Evolutionary conservation across 2,113 vertebrate genomes (phyloP).

Genomic region (Psephotus haematonotus): DNA sequence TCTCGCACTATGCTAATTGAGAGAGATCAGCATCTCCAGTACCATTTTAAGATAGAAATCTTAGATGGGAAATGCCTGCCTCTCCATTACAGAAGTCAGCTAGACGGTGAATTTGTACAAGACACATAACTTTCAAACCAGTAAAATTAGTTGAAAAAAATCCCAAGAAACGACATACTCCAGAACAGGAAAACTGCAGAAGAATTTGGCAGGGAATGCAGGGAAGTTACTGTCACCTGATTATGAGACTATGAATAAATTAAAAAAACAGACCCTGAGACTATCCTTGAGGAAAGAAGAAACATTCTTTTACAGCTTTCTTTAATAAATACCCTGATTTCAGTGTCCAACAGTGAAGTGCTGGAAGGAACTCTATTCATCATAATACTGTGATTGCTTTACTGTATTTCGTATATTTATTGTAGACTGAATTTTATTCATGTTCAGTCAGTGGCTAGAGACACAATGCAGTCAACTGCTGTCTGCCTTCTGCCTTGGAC

Average conservation of each 20-base stretch:
- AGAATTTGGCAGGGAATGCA: not conserved
- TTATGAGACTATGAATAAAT: not conserved
- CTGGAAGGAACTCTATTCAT: not conserved
- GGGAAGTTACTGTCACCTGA: not conserved
- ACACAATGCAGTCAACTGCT: not conserved
- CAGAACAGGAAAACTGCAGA: not conserved
- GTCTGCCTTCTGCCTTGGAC: not conserved
- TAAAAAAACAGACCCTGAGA: not conserved
- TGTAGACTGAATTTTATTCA: not conserved
- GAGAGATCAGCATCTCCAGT: not conserved
- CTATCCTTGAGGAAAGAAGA: not conserved
- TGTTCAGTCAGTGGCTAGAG: not conserved
- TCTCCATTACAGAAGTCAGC: not conserved
- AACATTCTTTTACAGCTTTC: not conserved
- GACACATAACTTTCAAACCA: not conserved
- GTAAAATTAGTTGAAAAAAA: not conserved
- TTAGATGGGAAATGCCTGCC: not conserved
- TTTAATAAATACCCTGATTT: not conserved
- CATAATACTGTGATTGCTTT: not conserved
- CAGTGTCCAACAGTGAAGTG: not conserved
- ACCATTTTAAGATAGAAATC: not conserved
- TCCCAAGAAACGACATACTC: not conserved
- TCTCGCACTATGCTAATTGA: not conserved
- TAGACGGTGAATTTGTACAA: not conserved
- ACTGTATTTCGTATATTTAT: not conserved